Conservation (phyloP, 2,797 vertebrate genomes). For the Pagetopsis macropterus region DNA sequence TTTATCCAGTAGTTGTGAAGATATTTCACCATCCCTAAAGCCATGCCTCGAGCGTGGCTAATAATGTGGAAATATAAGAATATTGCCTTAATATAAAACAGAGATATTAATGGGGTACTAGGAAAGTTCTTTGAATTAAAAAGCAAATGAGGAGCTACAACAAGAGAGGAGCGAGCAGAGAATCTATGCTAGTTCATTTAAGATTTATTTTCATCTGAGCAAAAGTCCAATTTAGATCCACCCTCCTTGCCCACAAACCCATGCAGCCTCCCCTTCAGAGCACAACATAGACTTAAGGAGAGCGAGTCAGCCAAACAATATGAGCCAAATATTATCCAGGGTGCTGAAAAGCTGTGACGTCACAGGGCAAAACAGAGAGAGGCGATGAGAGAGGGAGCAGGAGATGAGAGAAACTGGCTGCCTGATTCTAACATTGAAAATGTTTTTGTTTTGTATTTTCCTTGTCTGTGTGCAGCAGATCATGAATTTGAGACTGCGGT, state of each 20-base stretch:
- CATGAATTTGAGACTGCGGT: conserved; percentile 38
- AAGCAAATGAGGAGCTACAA: conserved; percentile 35
- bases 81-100: conserved; percentile 1
- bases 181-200: conserved; percentile 45
- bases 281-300: conserved; percentile 68
- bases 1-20: background rate
- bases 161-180: conserved; percentile 24
- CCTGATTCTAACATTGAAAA: background rate
- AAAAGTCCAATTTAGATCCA: conserved; percentile 66
- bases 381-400: conserved; percentile 25
- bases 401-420: conserved; percentile 21
- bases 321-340: conserved; percentile 60
- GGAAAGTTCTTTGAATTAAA: conserved; percentile 35
- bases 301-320: conserved; percentile 65
- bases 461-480: conserved; percentile 44
- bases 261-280: conserved; percentile 38
- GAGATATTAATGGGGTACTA: background rate
- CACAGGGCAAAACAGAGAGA: conserved; percentile 52
- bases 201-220: conserved; percentile 61
- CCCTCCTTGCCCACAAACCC: conserved; percentile 56
- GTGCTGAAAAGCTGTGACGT: conserved; percentile 62
- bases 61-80: conserved; percentile 2
- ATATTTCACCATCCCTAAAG: conserved; percentile 8
- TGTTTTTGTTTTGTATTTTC: background rate
- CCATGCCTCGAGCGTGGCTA: background rate